phyloP scores from a whole-genome alignment of 2,113 vertebrate species.

The Carassius carassius region DNA sequence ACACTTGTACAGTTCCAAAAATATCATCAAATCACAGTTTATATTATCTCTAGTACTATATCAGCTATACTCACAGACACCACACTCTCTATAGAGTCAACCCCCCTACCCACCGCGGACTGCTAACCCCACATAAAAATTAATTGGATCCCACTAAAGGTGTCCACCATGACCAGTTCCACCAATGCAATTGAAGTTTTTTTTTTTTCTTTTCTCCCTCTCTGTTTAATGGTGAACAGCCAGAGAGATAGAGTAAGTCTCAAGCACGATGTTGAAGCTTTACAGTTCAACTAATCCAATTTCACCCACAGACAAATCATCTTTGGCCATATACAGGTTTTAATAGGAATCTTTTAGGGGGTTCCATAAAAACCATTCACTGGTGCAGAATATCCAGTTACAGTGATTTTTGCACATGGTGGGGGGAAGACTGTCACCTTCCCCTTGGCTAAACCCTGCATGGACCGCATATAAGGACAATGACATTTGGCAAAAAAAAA shows the following conservation, averaged over 20 bases:
- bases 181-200: slow-evolving; percentile 40
- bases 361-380: slow-evolving; percentile 24
- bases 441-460: slow-evolving; percentile 22
- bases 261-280: slow-evolving; percentile 23
- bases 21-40: background rate
- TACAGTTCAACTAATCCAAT: slow-evolving; percentile 51
- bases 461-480: slow-evolving; percentile 8
- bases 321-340: slow-evolving; percentile 30
- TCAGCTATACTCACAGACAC: slow-evolving; percentile 10
- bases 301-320: slow-evolving; percentile 53
- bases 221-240: slow-evolving; percentile 20
- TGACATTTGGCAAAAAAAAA: slow-evolving; percentile 16
- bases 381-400: slow-evolving; percentile 15
- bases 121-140: slow-evolving; percentile 25
- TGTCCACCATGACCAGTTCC: slow-evolving; percentile 31
- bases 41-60: slow-evolving; percentile 9
- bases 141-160: slow-evolving; percentile 37
- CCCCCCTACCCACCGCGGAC: background rate
- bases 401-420: slow-evolving; percentile 27
- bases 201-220: background rate
- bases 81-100: background rate
- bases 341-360: slow-evolving; percentile 33
- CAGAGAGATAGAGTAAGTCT: slow-evolving; percentile 31
- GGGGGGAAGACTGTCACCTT: slow-evolving; percentile 11
- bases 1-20: background rate